Evolutionary conservation across 2,113 vertebrate species (phyloP).

Genomic region (Tympanuchus pallidicinctus): DNA sequence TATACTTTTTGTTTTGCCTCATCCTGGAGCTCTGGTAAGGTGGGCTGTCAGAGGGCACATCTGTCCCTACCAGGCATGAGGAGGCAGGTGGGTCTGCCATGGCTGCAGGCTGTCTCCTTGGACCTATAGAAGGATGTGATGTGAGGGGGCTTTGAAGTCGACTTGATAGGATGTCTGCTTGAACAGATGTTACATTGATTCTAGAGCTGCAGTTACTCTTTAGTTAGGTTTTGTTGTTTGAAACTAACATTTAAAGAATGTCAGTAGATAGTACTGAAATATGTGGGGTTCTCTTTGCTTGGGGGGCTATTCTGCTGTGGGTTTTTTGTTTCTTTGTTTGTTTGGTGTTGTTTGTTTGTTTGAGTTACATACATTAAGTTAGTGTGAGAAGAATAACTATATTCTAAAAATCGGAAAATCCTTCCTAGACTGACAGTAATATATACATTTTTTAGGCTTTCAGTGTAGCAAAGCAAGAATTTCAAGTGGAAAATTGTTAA

Average conservation of each 20-base stretch:
- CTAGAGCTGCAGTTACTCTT: slow-evolving; percentile 55
- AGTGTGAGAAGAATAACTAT: background rate
- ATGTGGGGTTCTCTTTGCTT: background rate
- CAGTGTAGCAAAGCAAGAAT: slow-evolving; percentile 42
- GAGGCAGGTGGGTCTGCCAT: too few species aligned
- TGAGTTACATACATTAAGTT: slow-evolving; percentile 19
- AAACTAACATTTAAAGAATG: slow-evolving; percentile 51
- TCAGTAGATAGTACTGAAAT: slow-evolving; percentile 14
- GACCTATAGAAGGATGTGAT: background rate
- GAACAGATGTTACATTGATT: slow-evolving; percentile 48
- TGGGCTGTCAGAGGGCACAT: fast-evolving
- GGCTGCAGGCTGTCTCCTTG: background rate
- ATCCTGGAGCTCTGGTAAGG: background rate
- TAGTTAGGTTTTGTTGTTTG: slow-evolving; percentile 49
- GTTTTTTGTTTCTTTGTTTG: background rate
- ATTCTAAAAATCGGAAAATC: slow-evolving; percentile 20
- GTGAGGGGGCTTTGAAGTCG: background rate
- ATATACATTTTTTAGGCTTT: background rate
- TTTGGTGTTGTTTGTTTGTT: background rate
- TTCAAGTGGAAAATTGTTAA: slow-evolving; percentile 77
- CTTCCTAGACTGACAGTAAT: background rate
- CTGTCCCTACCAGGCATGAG: too few species aligned
- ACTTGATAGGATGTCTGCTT: slow-evolving; percentile 2
- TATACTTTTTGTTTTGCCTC: background rate
- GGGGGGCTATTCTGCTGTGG: background rate